These are phyloP conservation scores for Mellivora capensis DNA, from an alignment of 2,113 vertebrate genomes.

Conservation along the genomic window DNA sequence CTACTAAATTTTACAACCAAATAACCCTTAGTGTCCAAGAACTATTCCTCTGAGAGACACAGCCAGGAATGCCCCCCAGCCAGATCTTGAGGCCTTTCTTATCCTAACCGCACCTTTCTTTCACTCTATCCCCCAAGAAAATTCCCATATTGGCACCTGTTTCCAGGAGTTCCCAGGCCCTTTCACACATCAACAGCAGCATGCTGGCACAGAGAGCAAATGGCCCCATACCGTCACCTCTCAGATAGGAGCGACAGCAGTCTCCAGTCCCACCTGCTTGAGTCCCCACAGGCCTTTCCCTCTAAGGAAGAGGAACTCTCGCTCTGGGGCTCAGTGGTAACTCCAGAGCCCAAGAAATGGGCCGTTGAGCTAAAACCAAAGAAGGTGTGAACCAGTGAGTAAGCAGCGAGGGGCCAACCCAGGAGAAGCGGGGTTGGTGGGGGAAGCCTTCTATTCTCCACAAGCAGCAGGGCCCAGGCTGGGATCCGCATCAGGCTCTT, in stretches of 20 bases:
- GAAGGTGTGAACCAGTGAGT: neutral
- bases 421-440: rapidly evolving
- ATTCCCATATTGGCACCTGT: neutral
- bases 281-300: neutral
- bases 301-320: neutral
- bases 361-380: neutral
- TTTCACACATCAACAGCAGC: neutral
- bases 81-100: neutral
- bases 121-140: neutral
- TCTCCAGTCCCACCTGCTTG: neutral
- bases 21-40: neutral
- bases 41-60: neutral
- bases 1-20: neutral
- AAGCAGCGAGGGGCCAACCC: no score
- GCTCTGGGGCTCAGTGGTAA: neutral
- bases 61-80: neutral
- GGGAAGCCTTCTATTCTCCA: neutral
- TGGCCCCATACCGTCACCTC: neutral
- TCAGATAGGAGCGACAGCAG: neutral
- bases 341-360: neutral
- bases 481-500: neutral
- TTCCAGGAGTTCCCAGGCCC: neutral
- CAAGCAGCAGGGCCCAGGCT: neutral
- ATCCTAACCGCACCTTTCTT: neutral
- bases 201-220: neutral